Evolutionary conservation across 2,113 vertebrate species (phyloP).

Genomic region (Heloderma charlesbogerti): DNA sequence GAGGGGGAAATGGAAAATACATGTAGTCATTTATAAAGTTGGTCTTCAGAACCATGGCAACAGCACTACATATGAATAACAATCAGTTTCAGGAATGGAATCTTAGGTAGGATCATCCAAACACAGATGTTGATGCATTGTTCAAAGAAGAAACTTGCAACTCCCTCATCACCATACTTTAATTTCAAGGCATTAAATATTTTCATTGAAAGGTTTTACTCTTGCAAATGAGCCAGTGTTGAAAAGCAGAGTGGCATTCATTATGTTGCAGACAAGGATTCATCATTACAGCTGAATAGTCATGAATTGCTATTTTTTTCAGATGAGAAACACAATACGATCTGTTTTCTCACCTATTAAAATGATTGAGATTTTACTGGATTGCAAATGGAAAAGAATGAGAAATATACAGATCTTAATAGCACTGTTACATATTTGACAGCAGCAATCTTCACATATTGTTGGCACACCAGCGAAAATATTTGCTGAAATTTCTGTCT

Average conservation of each 20-base stretch:
- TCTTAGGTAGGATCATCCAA: background rate
- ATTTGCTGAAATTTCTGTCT: background rate
- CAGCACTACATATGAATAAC: background rate
- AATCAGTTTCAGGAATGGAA: background rate
- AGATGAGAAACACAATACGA: background rate
- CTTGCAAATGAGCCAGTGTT: background rate
- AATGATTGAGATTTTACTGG: background rate
- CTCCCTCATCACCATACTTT: background rate
- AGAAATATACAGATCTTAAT: background rate
- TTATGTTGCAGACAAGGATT: background rate
- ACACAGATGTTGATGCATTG: background rate
- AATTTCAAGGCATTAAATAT: slow-evolving; percentile 7
- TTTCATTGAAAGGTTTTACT: background rate
- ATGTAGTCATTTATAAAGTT: background rate
- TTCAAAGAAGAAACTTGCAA: background rate
- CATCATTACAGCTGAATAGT: background rate
- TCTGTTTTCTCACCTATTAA: slow-evolving; percentile 3
- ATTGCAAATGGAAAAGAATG: slow-evolving; percentile 7
- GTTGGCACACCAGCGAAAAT: background rate
- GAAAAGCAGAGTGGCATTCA: background rate
- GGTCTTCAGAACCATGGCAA: background rate
- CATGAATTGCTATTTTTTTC: background rate
- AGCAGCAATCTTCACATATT: background rate
- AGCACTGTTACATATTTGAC: background rate
- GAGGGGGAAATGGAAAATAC: background rate